Percentiles rank a stretch among this genome's conserved stretches.
Conservation (phyloP, 2,797 vertebrate species). For the Coranthus polyacanthus region DNA sequence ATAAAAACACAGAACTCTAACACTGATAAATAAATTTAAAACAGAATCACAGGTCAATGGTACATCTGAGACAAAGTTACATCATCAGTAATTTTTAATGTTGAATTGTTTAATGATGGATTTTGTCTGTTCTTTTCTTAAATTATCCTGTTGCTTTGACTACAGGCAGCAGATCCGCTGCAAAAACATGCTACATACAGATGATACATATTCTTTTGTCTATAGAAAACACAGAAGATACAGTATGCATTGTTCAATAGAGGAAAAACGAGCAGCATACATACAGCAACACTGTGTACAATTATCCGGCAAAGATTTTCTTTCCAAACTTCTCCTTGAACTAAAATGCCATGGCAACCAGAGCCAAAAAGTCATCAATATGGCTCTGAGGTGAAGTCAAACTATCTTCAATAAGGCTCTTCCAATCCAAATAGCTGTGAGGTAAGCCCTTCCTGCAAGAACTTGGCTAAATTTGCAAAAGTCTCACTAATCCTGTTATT, state of each 20-base stretch:
- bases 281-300: slow-evolving; percentile 23
- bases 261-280: not conserved
- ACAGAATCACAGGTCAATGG: not conserved
- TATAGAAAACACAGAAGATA: not conserved
- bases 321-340: slow-evolving; percentile 62
- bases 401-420: slow-evolving; percentile 45
- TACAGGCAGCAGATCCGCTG: slow-evolving; percentile 9
- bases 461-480: slow-evolving; percentile 54
- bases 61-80: not conserved
- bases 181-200: no score
- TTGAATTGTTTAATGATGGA: slow-evolving; percentile 11
- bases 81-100: not conserved
- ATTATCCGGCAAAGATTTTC: slow-evolving; percentile 42
- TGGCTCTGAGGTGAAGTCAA: slow-evolving; percentile 62
- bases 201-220: slow-evolving; percentile 2
- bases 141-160: slow-evolving; percentile 20
- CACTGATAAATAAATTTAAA: no score
- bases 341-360: slow-evolving; percentile 57
- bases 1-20: no score
- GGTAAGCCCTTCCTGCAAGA: slow-evolving; percentile 43
- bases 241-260: not conserved
- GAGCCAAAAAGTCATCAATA: slow-evolving; percentile 59
- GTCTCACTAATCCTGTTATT: slow-evolving; percentile 62
- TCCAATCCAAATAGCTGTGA: slow-evolving; percentile 53
- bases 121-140: slow-evolving; percentile 23